A percentile compares a stretch with the other conserved stretches of the same genome.
phyloP scores from a whole-genome alignment of 2,113 vertebrate species.

The Leiothrix lutea region DNA sequence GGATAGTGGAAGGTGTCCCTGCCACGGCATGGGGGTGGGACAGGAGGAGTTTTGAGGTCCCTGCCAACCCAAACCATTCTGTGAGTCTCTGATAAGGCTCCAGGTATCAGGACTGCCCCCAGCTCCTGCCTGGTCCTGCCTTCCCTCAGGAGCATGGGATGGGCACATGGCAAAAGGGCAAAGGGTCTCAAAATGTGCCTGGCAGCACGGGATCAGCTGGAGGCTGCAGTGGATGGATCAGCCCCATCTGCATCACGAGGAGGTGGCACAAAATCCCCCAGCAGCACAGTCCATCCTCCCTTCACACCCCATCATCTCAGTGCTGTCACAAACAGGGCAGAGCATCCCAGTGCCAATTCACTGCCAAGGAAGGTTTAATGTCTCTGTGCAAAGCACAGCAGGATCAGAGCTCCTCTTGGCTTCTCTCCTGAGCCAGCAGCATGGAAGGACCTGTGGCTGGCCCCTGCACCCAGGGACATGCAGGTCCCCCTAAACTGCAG shows the following conservation, averaged over 20 bases:
- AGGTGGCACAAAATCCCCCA: not conserved
- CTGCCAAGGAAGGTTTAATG: not conserved
- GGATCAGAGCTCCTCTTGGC: not conserved
- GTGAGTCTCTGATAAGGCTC: not conserved
- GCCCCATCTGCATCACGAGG: fast-evolving
- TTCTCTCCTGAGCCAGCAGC: not conserved
- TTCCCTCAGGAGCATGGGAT: not conserved
- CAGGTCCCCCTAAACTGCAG: not conserved
- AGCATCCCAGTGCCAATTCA: not conserved
- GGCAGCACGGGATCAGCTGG: fast-evolving
- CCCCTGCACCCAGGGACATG: not conserved
- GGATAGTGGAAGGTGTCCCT: not conserved
- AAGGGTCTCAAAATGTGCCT: not conserved
- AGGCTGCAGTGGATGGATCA: not conserved
- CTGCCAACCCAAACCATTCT: not conserved
- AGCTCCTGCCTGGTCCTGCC: not conserved
- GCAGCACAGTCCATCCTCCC: not conserved
- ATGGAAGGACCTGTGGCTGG: not conserved
- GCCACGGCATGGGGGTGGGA: not conserved
- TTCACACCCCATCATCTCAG: not conserved
- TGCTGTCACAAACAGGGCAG: not conserved
- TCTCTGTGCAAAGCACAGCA: not conserved
- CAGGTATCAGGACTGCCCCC: not conserved
- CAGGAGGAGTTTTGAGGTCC: not conserved
- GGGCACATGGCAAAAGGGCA: not conserved